phyloP scores from a whole-genome alignment of 2,888 invertebrate species.

The Callyntrura guangdongensis region DNA sequence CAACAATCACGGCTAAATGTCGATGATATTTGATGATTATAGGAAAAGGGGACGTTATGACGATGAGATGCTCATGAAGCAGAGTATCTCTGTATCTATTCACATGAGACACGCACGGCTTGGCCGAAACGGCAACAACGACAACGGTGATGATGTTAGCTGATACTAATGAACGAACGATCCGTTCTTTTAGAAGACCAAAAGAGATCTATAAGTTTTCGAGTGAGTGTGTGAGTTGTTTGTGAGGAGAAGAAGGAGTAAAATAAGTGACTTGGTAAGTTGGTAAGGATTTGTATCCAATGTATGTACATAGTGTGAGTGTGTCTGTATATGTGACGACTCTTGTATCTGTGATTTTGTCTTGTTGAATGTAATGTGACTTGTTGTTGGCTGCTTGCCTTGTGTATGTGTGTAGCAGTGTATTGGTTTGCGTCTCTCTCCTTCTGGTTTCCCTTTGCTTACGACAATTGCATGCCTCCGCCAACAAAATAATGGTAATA shows the following conservation, averaged over 20 bases:
- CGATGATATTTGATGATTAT: constrained; percentile 30
- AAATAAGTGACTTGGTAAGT: constrained; percentile 75
- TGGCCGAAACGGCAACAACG: constrained; percentile 28
- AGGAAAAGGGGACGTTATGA: not conserved
- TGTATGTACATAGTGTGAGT: not conserved
- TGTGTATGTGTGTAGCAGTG: constrained; percentile 31
- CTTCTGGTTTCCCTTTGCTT: not conserved
- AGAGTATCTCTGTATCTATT: not conserved
- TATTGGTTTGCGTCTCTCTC: constrained; percentile 51
- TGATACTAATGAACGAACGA: constrained; percentile 63
- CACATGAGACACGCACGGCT: constrained; percentile 47
- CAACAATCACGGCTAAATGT: constrained; percentile 25
- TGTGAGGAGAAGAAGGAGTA: constrained; percentile 33
- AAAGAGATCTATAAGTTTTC: constrained; percentile 70
- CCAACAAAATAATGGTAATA: constrained; percentile 56
- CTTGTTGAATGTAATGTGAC: constrained; percentile 65
- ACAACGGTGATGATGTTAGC: constrained; percentile 41
- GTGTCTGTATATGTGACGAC: constrained; percentile 21
- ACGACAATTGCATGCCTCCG: constrained; percentile 50
- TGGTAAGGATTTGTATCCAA: constrained; percentile 45
- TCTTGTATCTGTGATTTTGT: constrained; percentile 65
- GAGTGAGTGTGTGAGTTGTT: constrained; percentile 39
- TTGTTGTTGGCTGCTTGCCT: constrained; percentile 76
- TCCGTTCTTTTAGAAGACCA: constrained; percentile 71
- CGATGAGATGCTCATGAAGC: constrained; percentile 16